Base-by-base conservation (phyloP, 2,888 invertebrate genomes). In the Polyommatus iphigenia region DNA sequence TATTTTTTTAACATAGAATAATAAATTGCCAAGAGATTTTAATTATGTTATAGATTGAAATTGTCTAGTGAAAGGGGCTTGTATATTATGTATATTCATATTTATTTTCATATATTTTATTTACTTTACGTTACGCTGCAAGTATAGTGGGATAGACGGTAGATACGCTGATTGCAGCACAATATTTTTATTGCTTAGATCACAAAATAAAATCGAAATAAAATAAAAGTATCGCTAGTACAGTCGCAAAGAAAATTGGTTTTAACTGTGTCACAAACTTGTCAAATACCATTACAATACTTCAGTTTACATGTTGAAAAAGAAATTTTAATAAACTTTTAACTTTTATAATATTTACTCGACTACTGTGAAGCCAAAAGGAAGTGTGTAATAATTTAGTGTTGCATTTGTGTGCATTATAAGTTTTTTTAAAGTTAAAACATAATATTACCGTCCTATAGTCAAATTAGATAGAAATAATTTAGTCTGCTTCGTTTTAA, bases 1-100 rank as follows among this genome's bases (percentile, higher is more conserved):
- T 90, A 91, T 91, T 89, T 91, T 91, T 91, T 84, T 89, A 81
- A 89, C 85, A 85, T 59, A 78, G 46, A 62, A 73, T 72, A 76
- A 62, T 72, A 41, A 80, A 72, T 80, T 88, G 89, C 87, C 85
- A 89, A 90, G 90, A 87, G 90, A 90, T 90, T 90, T 87, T 85
- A 83, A 85, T 87, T 87, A 86, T 82, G 83, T 83, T 82, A 73
- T 82, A 77, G 82, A 84, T 81, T 82, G 82, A 82, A 80, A 82
- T 80, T 80, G 78, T 77, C 77, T 79, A 18, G 62, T 62, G 62
- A 62, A 62, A 10, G 41, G 41, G 72, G 41, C 72, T 72, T 36
- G 67, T 67, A 67, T 67, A 4, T 67, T 67, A 67, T 67, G 13
- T 67, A 13, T 15, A 29, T 67, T 67, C 29, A 29, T 67, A 29